A percentile compares a stretch with the other conserved stretches of the same genome.
Conservation (phyloP, 2,888 invertebrate species). For the Leptodirus hochenwartii region DNA sequence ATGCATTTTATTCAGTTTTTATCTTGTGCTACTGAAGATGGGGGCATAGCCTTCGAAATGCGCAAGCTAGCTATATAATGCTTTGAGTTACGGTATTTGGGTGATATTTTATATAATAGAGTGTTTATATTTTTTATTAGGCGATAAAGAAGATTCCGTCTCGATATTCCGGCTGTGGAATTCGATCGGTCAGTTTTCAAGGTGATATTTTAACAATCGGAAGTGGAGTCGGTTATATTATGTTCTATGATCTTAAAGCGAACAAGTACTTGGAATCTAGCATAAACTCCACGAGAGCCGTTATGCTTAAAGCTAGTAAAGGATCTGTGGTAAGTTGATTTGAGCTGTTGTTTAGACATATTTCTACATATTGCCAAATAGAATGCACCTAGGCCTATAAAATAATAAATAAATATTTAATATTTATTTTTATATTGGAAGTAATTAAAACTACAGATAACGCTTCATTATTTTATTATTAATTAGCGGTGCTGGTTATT, state of each 20-base stretch:
- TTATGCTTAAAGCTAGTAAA: constrained; percentile 70
- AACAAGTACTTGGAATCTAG: constrained; percentile 83
- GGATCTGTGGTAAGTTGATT: constrained; percentile 62
- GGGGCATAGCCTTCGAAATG: too few species aligned
- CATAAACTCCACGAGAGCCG: constrained; percentile 74
- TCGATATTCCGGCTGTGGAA: constrained; percentile 79
- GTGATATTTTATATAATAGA: too few species aligned
- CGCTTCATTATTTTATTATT: too few species aligned
- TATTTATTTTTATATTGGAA: not conserved
- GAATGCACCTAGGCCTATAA: too few species aligned
- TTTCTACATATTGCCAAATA: constrained; percentile 35
- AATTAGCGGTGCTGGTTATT: too few species aligned
- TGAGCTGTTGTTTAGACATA: constrained; percentile 41
- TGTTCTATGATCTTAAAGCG: constrained; percentile 87
- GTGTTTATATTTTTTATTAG: constrained; percentile 24
- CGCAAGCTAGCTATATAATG: too few species aligned
- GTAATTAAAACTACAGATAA: too few species aligned
- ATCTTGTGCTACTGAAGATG: too few species aligned
- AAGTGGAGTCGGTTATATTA: constrained; percentile 76
- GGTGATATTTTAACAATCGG: constrained; percentile 84
- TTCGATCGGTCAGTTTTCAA: constrained; percentile 80
- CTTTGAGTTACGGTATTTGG: too few species aligned
- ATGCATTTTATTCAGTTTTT: too few species aligned
- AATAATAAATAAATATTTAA: not conserved
- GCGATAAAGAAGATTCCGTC: constrained; percentile 65